Base-by-base conservation (phyloP, 2,113 vertebrate species). In the Pitta sordida region DNA sequence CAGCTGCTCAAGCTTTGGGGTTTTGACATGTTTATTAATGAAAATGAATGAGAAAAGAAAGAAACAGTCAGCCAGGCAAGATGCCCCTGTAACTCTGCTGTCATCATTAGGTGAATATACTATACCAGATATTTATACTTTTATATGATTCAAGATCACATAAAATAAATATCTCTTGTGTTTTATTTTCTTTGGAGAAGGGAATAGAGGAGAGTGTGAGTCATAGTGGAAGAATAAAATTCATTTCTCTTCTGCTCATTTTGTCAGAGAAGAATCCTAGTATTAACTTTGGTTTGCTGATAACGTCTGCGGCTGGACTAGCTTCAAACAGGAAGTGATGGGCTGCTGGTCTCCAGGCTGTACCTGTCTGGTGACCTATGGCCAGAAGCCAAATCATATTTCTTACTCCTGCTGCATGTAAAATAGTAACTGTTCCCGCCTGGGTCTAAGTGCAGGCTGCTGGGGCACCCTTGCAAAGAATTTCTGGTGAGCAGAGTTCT, bases 151-250 rank as follows among this genome's bases (percentile, higher is more conserved):
- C 44, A 68, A 51, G 77, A 94, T 92, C 34, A 58, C 56, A 86
- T 83, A 95, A 95, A 88, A 91, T 60, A 86, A 92, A 90, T 85
- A 51, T 55, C 26, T 51, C 22, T 90, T 92, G 43, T 80, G 37
- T 71, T 90, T 84, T 90, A 65, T 95, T 96, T 93, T 93, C 56
- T 88, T 92, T 94, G 65, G 91, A 90, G 32, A 81, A 84, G 18
- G 22, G 51, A 85, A 34, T 73, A 62, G 52, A 59, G 51, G 55
- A 91, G 58, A 59, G 36, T 49, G 43, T 93, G 83, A 96, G 70
- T 91, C 88, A 91, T 64, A 84, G 41, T 49, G 43, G 63, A 84
- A 76, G 80, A 93, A 86, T 55, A 94, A 95, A 91, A 90, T 62
- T 58, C 18, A 84, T 62, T 84, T 90, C 26, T 86, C 36, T 71